Conservation (phyloP, 2,888 invertebrate species). For the Xylocampa areola region DNA sequence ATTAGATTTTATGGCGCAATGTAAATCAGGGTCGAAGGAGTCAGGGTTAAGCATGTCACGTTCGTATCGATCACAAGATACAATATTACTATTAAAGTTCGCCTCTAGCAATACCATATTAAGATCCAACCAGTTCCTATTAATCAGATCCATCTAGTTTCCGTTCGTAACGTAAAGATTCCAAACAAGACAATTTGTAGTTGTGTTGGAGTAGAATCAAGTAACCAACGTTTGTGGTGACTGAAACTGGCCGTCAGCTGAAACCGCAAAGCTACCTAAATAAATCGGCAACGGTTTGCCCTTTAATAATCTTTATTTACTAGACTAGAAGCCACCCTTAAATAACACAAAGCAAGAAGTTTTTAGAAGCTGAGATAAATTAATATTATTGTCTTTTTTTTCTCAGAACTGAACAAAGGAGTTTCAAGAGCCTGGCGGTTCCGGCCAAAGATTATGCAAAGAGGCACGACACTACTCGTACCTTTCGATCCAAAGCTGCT, state of each 20-base stretch:
- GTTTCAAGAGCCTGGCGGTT: slow-evolving; percentile 48
- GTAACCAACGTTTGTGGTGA: no score
- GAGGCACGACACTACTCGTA: slow-evolving; percentile 42
- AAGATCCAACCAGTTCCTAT: not conserved
- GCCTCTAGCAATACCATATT: slow-evolving; percentile 4
- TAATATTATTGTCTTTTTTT: slow-evolving; percentile 23
- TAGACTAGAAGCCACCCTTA: not conserved
- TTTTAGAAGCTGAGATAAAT: slow-evolving; percentile 4
- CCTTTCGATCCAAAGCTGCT: slow-evolving; percentile 13
- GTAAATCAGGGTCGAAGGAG: slow-evolving; percentile 10
- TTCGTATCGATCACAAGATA: slow-evolving; percentile 3
- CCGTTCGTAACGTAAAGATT: no score
- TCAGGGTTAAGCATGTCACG: slow-evolving; percentile 17
- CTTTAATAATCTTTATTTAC: slow-evolving; percentile 13
- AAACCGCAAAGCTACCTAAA: slow-evolving; percentile 10
- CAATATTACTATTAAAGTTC: not conserved
- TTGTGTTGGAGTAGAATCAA: no score
- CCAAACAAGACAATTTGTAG: no score
- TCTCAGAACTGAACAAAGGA: slow-evolving; percentile 52
- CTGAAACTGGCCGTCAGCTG: no score
- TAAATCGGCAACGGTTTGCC: slow-evolving; percentile 9
- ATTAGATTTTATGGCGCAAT: slow-evolving; percentile 5
- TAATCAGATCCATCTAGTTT: no score
- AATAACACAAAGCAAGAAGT: slow-evolving; percentile 7
- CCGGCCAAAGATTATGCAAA: slow-evolving; percentile 43